Conservation (phyloP, 2,797 vertebrate species). For the Otolemur crassicaudatus region DNA sequence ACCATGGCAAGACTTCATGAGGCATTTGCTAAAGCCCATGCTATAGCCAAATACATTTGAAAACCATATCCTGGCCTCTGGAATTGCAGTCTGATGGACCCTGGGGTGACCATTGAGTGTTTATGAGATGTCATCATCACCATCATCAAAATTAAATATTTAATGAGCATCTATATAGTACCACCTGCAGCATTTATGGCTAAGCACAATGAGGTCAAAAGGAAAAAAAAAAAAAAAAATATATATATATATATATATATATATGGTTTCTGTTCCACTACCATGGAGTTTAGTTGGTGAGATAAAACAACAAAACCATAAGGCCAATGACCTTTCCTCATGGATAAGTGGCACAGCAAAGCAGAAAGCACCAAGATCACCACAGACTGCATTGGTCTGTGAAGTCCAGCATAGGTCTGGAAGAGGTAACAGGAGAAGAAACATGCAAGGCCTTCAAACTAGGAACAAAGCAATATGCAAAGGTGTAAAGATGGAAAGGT, state of each 20-base stretch:
- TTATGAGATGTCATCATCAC: neutral
- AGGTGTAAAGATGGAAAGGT: neutral
- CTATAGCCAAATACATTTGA: neutral
- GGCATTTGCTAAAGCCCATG: neutral
- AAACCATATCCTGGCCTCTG: neutral
- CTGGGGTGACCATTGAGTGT: neutral
- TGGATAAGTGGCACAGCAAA: neutral
- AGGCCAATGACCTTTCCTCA: neutral
- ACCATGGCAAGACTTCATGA: neutral
- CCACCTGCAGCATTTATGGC: neutral
- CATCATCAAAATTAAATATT: slow-evolving; percentile 36
- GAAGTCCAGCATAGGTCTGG: neutral
- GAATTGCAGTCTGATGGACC: neutral
- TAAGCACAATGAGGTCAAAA: neutral
- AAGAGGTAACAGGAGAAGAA: neutral
- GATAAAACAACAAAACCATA: neutral
- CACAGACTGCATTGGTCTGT: too few relatives aligned
- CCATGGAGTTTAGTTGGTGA: neutral
- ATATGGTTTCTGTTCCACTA: neutral
- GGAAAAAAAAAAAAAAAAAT: neutral
- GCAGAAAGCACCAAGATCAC: neutral
- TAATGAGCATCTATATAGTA: neutral
- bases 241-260: too few relatives aligned
- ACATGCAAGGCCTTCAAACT: neutral
- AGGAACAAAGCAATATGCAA: neutral